Evolutionary conservation across 2,888 invertebrate genomes (phyloP), one percentile per base, ranked within the genome.

Genomic region (Hypolimnas misippus): DNA sequence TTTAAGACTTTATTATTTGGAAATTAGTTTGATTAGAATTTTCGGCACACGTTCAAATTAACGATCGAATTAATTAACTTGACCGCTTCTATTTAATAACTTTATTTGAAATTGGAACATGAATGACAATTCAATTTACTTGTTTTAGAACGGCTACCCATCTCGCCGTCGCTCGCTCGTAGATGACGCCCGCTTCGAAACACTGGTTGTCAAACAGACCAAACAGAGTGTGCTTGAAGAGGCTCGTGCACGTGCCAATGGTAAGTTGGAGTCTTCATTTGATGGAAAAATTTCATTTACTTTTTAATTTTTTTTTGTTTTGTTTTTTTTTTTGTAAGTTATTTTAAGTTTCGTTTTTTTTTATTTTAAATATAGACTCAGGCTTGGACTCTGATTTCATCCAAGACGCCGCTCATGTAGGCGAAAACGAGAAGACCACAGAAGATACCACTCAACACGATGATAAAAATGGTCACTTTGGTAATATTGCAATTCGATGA

Each of bases 111-210:
- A 25, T n/a, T 25, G 14, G 49, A n/a, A 25, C 49, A 16, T 8
- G 5, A 5, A n/a, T 14, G 16, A 54, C 10, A 54, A 16, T 53
- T 12, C 5, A 7, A 10, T 80, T 77, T 76, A 16, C 56, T 84
- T 85, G 79, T 94, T 95, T 42, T 93, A 99, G 98, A 98, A 99
- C 93, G 99, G 98, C 69, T 98, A 98, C 86, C 97, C 98, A 75
- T 97, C 98, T 68, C 95, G 98, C 79, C 96, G 98, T 77, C 96
- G 98, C 79, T 98, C 98, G 70, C 94, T 99, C 70, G 99, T 99
- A 58, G 99, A 98, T 80, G 99, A 99, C 91, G 99, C 99, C 74
- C 96, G 98, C 77, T 99, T 99, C 89, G 99, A 99, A 89, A 98
- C 97, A 68, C 93, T 97, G 81, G 97, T 98, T 76, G 98, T 98